Percentiles rank a stretch among this genome's conserved stretches.
Evolutionary conservation across 2,888 invertebrate species (phyloP).

Genomic region (Drosophila anomelani): DNA sequence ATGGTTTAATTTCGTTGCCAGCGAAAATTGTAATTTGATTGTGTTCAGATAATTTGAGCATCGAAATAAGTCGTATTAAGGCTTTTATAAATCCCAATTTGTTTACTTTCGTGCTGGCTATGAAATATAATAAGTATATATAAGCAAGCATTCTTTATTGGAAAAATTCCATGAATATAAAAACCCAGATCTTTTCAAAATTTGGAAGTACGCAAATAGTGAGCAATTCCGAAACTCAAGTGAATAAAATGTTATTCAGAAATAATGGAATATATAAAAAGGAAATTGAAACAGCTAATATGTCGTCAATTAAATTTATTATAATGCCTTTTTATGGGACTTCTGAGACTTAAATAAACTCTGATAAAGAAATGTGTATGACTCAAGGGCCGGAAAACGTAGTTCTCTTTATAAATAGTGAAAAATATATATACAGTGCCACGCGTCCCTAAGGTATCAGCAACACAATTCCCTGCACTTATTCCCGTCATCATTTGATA

Average conservation of each 20-base stretch:
- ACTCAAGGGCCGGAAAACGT: neutral
- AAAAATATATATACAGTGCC: neutral
- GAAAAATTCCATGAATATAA: neutral
- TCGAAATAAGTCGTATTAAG: constrained; percentile 63
- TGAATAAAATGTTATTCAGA: neutral
- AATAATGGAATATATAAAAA: neutral
- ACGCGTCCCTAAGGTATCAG: neutral
- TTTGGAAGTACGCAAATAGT: neutral
- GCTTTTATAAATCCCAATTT: constrained; percentile 63
- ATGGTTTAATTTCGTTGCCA: constrained; percentile 14
- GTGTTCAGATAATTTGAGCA: constrained; percentile 57
- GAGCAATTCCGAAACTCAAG: neutral
- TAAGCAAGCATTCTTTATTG: neutral
- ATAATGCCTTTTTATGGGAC: neutral
- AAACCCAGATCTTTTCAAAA: neutral
- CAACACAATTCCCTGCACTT: neutral
- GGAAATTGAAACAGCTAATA: neutral
- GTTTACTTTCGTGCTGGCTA: constrained; percentile 8
- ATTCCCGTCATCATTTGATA: constrained; percentile 13
- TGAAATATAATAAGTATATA: neutral
- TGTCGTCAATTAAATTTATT: neutral
- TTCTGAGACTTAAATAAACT: neutral
- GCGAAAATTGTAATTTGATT: constrained; percentile 62
- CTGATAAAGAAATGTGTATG: constrained; percentile 8
- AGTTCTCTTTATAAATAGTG: neutral